phyloP scores from a whole-genome alignment of 2,797 vertebrate species.

The Staurois parvus region DNA sequence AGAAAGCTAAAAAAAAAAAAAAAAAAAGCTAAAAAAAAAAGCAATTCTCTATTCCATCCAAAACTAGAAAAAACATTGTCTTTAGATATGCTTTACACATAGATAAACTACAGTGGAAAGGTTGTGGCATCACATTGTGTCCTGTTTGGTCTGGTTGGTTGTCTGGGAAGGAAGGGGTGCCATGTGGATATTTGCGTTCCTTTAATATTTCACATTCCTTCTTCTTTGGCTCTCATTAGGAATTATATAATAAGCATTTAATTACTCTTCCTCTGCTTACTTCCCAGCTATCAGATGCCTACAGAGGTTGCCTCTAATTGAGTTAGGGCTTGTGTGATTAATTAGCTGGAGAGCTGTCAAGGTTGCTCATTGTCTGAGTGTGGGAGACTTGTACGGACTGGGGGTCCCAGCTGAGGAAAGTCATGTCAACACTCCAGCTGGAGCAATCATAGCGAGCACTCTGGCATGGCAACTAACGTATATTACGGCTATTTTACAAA shows the following conservation, averaged over 20 bases:
- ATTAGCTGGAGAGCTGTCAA: constrained; percentile 48
- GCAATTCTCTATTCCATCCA: no score
- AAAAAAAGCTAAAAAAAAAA: no score
- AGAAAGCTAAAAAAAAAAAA: no score
- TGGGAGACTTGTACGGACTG: constrained; percentile 15
- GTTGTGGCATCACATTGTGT: background rate
- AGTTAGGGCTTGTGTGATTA: constrained; percentile 53
- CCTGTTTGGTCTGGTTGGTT: background rate
- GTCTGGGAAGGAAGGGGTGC: constrained; percentile 28
- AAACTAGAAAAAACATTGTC: no score
- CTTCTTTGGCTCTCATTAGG: constrained; percentile 21
- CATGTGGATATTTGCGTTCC: constrained; percentile 45
- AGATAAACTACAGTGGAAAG: background rate
- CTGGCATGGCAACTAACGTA: background rate
- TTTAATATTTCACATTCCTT: constrained; percentile 56
- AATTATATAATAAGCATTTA: constrained; percentile 49
- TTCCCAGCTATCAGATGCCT: constrained; percentile 22
- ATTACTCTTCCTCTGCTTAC: constrained; percentile 24
- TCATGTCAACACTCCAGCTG: constrained; percentile 26
- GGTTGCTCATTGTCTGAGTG: constrained; percentile 44
- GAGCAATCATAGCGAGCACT: background rate
- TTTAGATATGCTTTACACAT: no score
- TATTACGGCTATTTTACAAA: background rate
- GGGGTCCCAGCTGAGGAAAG: constrained; percentile 26
- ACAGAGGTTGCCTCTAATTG: constrained; percentile 36